phyloP scores from a whole-genome alignment of 2,797 vertebrate species.

The Peromyscus melanophrys region DNA sequence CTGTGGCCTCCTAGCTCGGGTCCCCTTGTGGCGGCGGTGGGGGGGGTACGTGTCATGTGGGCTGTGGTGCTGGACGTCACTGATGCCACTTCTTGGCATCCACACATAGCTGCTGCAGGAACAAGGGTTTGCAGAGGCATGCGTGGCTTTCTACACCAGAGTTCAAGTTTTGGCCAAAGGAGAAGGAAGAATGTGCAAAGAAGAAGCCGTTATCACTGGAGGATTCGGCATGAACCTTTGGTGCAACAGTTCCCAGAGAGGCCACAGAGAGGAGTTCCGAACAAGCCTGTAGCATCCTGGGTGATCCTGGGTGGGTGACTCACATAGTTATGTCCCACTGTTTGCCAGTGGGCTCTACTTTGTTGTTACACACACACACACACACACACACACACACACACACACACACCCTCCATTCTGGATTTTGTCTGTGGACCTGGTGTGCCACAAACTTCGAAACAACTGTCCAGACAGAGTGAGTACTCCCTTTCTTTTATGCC shows the following conservation, averaged over 20 bases:
- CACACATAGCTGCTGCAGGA: neutral
- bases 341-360: too few species aligned
- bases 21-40: neutral
- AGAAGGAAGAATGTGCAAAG: neutral
- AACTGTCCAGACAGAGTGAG: too few species aligned
- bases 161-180: neutral
- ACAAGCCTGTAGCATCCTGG: neutral
- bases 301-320: neutral
- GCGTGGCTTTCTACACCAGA: accelerated
- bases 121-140: neutral
- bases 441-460: neutral
- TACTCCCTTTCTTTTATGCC: neutral
- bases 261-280: neutral
- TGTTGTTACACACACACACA: too few species aligned
- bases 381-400: too few species aligned
- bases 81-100: neutral
- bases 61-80: neutral
- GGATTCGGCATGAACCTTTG: neutral
- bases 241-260: neutral
- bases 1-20: neutral
- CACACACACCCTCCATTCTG: accelerated
- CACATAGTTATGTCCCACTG: accelerated
- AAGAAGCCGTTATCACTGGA: neutral
- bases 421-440: neutral
- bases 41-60: neutral